Evolutionary conservation across 2,888 invertebrate genomes (phyloP).

Genomic region (Shargacucullia verbasci): DNA sequence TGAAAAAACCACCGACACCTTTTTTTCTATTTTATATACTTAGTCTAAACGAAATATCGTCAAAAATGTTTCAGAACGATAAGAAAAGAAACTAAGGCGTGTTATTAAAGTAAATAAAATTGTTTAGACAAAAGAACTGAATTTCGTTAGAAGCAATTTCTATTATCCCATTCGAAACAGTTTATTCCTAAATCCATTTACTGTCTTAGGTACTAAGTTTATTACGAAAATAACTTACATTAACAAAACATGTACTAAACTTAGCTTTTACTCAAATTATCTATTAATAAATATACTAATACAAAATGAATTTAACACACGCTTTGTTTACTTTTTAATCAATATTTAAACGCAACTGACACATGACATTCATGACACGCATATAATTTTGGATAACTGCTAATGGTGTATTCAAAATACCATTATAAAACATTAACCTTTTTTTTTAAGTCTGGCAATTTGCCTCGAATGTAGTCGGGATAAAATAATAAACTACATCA

Average conservation of each 20-base stretch:
- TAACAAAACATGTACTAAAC: neutral
- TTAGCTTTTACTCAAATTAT: neutral
- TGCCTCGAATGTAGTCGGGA: slow-evolving; percentile 1
- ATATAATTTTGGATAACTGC: neutral
- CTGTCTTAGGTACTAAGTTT: neutral
- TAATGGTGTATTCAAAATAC: slow-evolving; percentile 2
- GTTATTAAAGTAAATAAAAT: slow-evolving; percentile 5
- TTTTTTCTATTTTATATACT: too few relatives aligned
- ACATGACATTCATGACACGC: too few relatives aligned
- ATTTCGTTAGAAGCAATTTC: neutral
- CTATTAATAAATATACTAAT: too few relatives aligned
- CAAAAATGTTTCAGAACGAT: too few relatives aligned
- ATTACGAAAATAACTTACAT: too few relatives aligned
- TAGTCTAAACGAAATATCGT: too few relatives aligned
- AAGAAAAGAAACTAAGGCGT: neutral
- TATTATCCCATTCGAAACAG: slow-evolving; percentile 3
- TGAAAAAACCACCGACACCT: too few relatives aligned
- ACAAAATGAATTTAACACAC: too few relatives aligned
- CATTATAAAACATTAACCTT: neutral
- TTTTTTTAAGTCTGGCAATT: slow-evolving; percentile 24
- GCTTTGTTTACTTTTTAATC: too few relatives aligned
- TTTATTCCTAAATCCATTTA: slow-evolving; percentile 11
- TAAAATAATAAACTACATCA: slow-evolving; percentile 17
- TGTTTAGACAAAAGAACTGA: neutral
- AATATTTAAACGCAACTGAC: too few relatives aligned